A percentile compares a stretch with the other conserved stretches of the same genome.
phyloP scores from a whole-genome alignment of 2,113 vertebrate genomes.

The Hemiprocne comata region DNA sequence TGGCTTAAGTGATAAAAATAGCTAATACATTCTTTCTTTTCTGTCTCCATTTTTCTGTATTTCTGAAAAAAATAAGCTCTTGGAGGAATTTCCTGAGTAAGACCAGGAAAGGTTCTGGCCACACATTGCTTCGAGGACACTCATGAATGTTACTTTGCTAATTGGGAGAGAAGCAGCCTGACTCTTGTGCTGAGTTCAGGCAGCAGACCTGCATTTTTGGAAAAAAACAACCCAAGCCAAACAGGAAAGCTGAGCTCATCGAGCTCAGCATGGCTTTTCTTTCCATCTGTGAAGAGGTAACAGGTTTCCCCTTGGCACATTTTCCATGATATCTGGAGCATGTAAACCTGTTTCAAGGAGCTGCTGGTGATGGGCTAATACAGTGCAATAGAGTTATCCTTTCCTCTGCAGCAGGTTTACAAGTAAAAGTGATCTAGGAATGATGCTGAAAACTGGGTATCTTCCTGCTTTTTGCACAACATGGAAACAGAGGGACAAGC shows the following conservation, averaged over 20 bases:
- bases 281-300: not conserved
- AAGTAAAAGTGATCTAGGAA: slow-evolving; percentile 8
- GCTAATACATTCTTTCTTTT: not conserved
- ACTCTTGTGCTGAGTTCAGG: not conserved
- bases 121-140: not conserved
- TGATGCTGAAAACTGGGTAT: not conserved
- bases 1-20: slow-evolving; percentile 16
- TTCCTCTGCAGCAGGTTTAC: slow-evolving; percentile 26
- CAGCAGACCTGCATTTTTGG: not conserved
- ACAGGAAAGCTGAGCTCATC: not conserved
- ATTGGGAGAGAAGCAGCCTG: not conserved
- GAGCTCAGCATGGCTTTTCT: not conserved
- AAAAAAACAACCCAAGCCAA: not conserved
- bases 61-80: not conserved
- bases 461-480: not conserved
- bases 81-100: not conserved
- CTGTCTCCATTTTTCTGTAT: not conserved
- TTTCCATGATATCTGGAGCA: not conserved
- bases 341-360: not conserved
- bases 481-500: not conserved
- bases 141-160: not conserved
- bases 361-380: not conserved
- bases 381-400: not conserved
- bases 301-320: not conserved
- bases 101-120: not conserved